Evolutionary conservation across 2,888 invertebrate species (phyloP).

Genomic region (Chrysolina oricalcia): DNA sequence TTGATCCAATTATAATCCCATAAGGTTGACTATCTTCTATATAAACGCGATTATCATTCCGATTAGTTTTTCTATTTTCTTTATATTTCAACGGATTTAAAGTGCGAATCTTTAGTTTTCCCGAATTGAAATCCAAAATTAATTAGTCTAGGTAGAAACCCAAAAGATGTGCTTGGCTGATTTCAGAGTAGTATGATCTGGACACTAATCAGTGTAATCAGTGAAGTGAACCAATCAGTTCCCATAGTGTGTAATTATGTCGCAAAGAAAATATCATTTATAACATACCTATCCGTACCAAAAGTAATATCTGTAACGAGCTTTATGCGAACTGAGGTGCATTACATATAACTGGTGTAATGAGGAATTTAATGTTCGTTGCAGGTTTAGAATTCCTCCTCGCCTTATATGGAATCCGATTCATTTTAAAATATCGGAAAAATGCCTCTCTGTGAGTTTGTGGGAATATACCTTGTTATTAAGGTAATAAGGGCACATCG

Average conservation of each 20-base stretch:
- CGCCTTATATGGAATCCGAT: conserved; percentile 5
- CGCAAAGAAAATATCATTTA: conserved; percentile 28
- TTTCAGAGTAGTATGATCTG: conserved; percentile 4
- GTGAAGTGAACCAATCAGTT: conserved; percentile 7
- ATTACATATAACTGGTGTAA: conserved; percentile 13
- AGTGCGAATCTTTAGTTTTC: no score
- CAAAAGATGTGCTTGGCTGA: background rate
- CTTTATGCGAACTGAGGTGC: conserved; percentile 12
- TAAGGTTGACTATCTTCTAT: no score
- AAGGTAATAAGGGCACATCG: conserved; percentile 25
- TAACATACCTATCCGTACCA: conserved; percentile 16
- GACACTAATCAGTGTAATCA: conserved; percentile 8
- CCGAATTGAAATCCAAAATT: no score
- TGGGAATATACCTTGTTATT: conserved; percentile 29
- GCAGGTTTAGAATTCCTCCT: conserved; percentile 7
- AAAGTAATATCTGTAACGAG: conserved; percentile 27
- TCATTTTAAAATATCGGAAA: conserved; percentile 8
- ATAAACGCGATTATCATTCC: no score
- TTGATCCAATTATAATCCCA: no score
- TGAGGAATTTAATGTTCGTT: conserved; percentile 17
- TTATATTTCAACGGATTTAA: no score
- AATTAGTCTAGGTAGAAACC: background rate
- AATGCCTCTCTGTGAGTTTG: conserved; percentile 15
- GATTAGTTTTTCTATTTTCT: no score
- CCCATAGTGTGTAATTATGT: conserved; percentile 26